These are phyloP conservation scores for Marmota monax DNA, from an alignment of 2,113 vertebrate species.

Conservation along the genomic window DNA sequence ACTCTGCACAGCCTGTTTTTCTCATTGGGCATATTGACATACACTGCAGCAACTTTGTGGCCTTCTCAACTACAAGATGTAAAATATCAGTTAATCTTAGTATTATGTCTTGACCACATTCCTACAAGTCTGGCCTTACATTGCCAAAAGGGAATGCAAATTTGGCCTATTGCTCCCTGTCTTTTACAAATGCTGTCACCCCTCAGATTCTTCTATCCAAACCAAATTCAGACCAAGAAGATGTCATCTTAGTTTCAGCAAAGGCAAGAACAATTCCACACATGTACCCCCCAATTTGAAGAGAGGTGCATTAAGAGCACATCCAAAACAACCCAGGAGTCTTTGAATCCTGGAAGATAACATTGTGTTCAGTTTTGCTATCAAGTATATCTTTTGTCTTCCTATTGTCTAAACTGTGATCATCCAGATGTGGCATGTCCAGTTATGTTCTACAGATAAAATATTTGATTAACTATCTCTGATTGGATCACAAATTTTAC, in stretches of 20 bases:
- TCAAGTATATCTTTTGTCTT: background rate
- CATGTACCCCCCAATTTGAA: background rate
- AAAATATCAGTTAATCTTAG: conserved; percentile 44
- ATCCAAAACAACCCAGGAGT: background rate
- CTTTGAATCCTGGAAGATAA: background rate
- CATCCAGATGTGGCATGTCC: background rate
- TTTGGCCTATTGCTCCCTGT: background rate
- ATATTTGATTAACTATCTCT: conserved; percentile 21
- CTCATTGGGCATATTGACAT: conserved; percentile 75
- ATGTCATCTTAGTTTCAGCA: background rate
- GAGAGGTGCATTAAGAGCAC: background rate
- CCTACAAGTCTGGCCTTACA: background rate
- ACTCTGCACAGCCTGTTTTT: conserved; percentile 68
- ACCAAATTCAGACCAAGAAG: conserved; percentile 5
- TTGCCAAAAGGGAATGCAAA: conserved; percentile 25
- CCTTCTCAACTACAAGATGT: conserved; percentile 58
- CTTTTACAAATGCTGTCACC: background rate
- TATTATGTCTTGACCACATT: conserved; percentile 55
- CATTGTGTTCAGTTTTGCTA: background rate
- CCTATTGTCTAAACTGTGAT: conserved; percentile 27
- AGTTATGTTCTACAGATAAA: background rate
- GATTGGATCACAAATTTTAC: background rate
- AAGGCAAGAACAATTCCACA: background rate
- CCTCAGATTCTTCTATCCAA: background rate
- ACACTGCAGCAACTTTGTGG: conserved; percentile 65